Evolutionary conservation across 2,888 invertebrate genomes (phyloP).

Genomic region (Epinotia nisella): DNA sequence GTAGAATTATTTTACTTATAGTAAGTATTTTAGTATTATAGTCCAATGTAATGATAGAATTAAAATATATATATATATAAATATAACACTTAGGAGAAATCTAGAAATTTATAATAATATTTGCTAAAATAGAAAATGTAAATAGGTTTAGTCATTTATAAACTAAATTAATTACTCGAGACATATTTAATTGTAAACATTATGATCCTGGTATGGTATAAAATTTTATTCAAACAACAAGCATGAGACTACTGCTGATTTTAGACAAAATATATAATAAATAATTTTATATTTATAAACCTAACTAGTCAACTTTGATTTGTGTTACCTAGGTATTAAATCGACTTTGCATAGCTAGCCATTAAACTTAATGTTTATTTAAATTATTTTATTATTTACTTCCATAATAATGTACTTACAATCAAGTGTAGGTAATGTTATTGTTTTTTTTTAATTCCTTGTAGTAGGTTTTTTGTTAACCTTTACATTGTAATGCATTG

Average conservation of each 20-base stretch:
- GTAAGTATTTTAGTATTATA: slow-evolving; percentile 5
- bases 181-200: neutral
- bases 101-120: neutral
- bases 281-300: neutral
- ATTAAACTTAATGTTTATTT: neutral
- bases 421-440: neutral
- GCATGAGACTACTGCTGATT: neutral
- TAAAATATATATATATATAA: neutral
- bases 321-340: slow-evolving; percentile 10
- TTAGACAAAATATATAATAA: neutral
- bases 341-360: neutral
- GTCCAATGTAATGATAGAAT: slow-evolving; percentile 2
- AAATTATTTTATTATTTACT: neutral
- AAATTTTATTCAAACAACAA: neutral
- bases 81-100: neutral
- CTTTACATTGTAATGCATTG: too few species aligned
- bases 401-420: slow-evolving; percentile 1
- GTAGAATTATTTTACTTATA: slow-evolving; percentile 1
- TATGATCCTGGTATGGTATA: neutral
- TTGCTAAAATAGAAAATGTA: neutral
- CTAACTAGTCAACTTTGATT: slow-evolving; percentile 25
- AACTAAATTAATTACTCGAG: neutral
- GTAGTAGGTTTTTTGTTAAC: neutral
- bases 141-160: neutral
- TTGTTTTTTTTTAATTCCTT: neutral